Evolutionary conservation across 92 coral and sea anemone genomes (phyloP).

Genomic region (Palythoa caribaeorum): DNA sequence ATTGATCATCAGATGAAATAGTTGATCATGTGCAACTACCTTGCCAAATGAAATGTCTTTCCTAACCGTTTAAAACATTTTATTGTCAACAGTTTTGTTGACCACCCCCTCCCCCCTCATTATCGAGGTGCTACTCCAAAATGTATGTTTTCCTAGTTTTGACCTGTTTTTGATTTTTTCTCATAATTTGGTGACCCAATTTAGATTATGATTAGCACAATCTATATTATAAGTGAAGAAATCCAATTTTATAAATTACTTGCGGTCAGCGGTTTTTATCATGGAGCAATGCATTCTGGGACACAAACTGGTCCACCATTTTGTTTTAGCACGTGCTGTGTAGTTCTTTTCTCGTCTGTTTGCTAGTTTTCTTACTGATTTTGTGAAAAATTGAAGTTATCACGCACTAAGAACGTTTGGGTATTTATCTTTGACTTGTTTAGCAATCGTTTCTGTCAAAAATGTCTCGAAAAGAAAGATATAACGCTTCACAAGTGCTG

Average conservation of each 20-base stretch:
- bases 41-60: no score
- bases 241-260: not conserved
- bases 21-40: no score
- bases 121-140: no score
- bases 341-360: constrained; percentile 9
- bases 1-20: no score
- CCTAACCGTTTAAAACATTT: no score
- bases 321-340: constrained; percentile 1
- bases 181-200: no score
- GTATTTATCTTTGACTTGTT: constrained; percentile 1
- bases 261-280: not conserved
- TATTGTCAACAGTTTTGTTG: no score
- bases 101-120: no score
- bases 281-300: not conserved
- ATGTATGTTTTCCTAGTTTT: no score
- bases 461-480: constrained; percentile 9
- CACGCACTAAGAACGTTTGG: not conserved
- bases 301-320: not conserved
- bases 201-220: no score
- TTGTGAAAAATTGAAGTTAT: not conserved
- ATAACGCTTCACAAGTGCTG: constrained; percentile 13
- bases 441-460: not conserved
- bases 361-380: not conserved
- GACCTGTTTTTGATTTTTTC: no score
- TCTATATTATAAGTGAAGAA: no score